These are phyloP conservation scores for Holotrichia oblita DNA, from an alignment of 1,140 invertebrate species.

Conservation along the genomic window DNA sequence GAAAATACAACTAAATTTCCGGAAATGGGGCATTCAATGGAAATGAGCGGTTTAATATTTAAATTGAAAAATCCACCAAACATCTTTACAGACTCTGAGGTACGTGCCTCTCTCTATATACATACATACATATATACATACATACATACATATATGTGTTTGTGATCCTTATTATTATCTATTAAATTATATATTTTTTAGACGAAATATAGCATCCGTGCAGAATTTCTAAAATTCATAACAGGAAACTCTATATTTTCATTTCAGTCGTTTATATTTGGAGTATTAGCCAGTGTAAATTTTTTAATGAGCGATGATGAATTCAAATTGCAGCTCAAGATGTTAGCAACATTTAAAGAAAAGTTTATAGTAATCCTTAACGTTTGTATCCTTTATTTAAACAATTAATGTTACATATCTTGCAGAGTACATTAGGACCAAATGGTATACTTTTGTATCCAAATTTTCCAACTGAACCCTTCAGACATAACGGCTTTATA, in stretches of 20 bases:
- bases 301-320: neutral
- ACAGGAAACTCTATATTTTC: constrained; percentile 19
- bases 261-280: constrained; percentile 6
- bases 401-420: neutral
- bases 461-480: constrained; percentile 19
- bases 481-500: constrained; percentile 27
- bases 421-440: constrained; percentile 46
- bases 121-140: too few species aligned
- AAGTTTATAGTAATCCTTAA: constrained; percentile 14
- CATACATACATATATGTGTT: too few species aligned
- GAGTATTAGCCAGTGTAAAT: neutral
- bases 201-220: neutral
- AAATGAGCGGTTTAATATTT: constrained; percentile 20
- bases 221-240: constrained; percentile 22
- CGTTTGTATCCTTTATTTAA: neutral
- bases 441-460: constrained; percentile 50
- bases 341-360: neutral
- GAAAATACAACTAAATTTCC: neutral
- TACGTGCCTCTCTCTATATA: neutral
- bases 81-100: neutral
- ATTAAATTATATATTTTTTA: neutral
- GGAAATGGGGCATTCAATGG: neutral
- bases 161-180: neutral
- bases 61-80: neutral
- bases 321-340: neutral